phyloP scores from a whole-genome alignment of 1,140 invertebrate genomes.

The Parasteatoda tepidariorum region DNA sequence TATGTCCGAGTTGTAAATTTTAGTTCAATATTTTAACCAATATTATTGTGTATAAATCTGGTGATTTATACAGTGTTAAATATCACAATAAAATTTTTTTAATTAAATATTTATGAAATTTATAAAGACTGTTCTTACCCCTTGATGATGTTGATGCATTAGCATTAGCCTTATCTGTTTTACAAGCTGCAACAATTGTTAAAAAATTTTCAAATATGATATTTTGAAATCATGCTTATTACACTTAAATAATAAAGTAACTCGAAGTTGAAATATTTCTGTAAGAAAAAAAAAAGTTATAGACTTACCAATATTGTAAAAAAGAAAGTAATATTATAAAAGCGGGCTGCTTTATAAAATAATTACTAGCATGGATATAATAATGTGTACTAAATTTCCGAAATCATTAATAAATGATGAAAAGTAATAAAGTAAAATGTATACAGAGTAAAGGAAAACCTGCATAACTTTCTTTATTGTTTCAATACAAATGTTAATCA shows the following conservation, averaged over 20 bases:
- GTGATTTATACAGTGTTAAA: no score
- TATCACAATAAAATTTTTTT: no score
- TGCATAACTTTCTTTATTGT: no score
- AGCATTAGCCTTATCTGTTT: slow-evolving; percentile 13
- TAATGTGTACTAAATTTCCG: no score
- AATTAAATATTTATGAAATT: no score
- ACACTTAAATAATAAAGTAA: not conserved
- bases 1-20: no score
- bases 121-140: slow-evolving; percentile 17
- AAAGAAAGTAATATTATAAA: not conserved
- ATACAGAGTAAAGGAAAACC: no score
- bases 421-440: no score
- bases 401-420: no score
- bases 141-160: slow-evolving; percentile 46
- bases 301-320: not conserved
- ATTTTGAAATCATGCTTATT: not conserved
- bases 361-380: not conserved
- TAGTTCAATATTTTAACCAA: no score
- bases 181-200: slow-evolving; percentile 9
- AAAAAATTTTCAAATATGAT: not conserved
- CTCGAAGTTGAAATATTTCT: not conserved
- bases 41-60: no score
- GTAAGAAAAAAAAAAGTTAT: not conserved
- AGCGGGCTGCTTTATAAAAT: not conserved
- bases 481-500: no score